Conservation (phyloP, 1,140 invertebrate genomes). For the Batillaria attramentaria region DNA sequence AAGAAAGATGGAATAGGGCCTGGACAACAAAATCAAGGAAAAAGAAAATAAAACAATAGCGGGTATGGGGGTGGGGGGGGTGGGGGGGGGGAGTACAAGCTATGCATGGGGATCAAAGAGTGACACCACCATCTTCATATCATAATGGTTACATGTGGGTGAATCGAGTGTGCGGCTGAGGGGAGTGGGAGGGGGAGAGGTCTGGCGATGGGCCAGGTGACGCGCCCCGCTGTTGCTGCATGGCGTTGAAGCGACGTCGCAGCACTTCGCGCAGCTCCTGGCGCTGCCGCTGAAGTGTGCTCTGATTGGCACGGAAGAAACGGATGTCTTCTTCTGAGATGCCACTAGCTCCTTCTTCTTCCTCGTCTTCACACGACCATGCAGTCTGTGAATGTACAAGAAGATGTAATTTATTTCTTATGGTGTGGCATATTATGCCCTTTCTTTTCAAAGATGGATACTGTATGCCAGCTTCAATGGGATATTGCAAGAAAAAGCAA, state of each 20-base stretch:
- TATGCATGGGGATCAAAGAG: too few relatives aligned
- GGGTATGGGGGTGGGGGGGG: too few relatives aligned
- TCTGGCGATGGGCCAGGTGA: slow-evolving; percentile 17
- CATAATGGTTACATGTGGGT: slow-evolving; percentile 1
- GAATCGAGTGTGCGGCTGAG: background rate
- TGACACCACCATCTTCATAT: background rate
- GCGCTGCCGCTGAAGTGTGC: slow-evolving; percentile 83
- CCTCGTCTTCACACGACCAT: slow-evolving; percentile 30
- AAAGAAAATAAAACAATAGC: too few relatives aligned
- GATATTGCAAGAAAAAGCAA: too few relatives aligned
- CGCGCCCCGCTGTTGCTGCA: slow-evolving; percentile 47
- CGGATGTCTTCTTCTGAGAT: slow-evolving; percentile 90
- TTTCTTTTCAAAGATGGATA: too few relatives aligned
- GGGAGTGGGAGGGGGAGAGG: slow-evolving; percentile 25
- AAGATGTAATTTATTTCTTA: background rate
- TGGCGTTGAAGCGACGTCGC: slow-evolving; percentile 82
- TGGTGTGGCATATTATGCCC: background rate
- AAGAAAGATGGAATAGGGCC: too few relatives aligned
- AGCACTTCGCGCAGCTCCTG: slow-evolving; percentile 86
- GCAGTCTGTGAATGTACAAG: background rate
- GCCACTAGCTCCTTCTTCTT: slow-evolving; percentile 81
- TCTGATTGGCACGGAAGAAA: slow-evolving; percentile 83
- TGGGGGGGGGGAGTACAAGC: too few relatives aligned
- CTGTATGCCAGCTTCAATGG: too few relatives aligned
- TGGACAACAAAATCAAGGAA: too few relatives aligned